Evolutionary conservation across 2,888 invertebrate genomes (phyloP).

Genomic region (Drosophila conformis): DNA sequence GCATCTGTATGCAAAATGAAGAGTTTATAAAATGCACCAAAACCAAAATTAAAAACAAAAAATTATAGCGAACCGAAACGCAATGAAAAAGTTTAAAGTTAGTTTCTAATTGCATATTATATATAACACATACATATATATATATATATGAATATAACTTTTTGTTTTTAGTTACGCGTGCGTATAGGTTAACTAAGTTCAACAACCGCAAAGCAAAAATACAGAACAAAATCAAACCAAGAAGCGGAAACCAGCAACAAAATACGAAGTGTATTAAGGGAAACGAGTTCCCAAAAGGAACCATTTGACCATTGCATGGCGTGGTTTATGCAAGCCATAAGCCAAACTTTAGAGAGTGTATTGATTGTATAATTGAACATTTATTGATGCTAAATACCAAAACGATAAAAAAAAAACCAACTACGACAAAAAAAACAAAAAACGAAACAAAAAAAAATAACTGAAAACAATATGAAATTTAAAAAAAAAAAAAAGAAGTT

Average conservation of each 20-base stretch:
- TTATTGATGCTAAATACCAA: conserved; percentile 50
- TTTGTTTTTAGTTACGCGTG: conserved; percentile 64
- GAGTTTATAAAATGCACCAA: conserved; percentile 67
- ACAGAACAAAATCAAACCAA: conserved; percentile 8
- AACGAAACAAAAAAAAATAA: conserved; percentile 5
- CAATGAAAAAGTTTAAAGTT: conserved; percentile 62
- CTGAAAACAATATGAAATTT: conserved; percentile 3
- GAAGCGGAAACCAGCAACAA: conserved; percentile 15
- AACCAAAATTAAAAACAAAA: conserved; percentile 34
- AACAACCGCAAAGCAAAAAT: conserved; percentile 33
- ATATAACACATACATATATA: conserved; percentile 52
- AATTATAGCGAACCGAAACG: conserved; percentile 48
- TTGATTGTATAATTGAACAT: conserved; percentile 31
- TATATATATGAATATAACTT: conserved; percentile 24
- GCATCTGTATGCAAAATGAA: conserved; percentile 18
- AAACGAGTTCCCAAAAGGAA: conserved; percentile 49
- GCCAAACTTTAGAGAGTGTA: conserved; percentile 32
- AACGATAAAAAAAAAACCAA: conserved; percentile 26
- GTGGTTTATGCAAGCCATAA: conserved; percentile 25
- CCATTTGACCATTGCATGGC: conserved; percentile 49
- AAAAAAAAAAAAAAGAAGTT: conserved; percentile 10
- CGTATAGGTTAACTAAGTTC: conserved; percentile 69
- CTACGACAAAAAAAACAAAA: conserved; percentile 5
- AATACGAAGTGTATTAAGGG: conserved; percentile 30
- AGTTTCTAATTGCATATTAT: conserved; percentile 74